Base-by-base conservation (phyloP, 2,888 invertebrate species). In the Plusia festucae region DNA sequence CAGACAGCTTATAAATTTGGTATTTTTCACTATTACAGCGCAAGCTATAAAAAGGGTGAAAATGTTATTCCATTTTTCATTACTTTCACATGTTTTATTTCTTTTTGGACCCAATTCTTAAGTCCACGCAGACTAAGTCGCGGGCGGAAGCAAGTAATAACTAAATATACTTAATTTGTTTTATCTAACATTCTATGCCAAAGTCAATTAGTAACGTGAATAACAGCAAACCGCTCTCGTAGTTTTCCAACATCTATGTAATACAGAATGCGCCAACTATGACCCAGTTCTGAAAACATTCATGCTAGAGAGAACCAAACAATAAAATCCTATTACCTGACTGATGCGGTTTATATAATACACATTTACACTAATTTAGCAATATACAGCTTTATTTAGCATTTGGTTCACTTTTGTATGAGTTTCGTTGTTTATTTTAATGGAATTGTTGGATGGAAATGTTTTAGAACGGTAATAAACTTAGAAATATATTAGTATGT, bases 271-370 rank as follows among this genome's bases (percentile, higher is more conserved):
- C 78, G 40, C 74, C 58, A 65, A 64, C 64, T 70, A 67, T 82
- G 81, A 82, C 81, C 81, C 53, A 78, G 46, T 78, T 81, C 22
- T 51, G 54, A n/a, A 5, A 32, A 27, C 53, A 18, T 55, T 53
- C 54, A 79, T 74, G 61, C 61, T 60, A 78, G 64, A 67, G 40
- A 51, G 78, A 65, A 77, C 82, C 82, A 86, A 85, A 86, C 88
- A 88, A 88, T 85, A 83, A 84, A 79, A 84, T 82, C 81, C 85
- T 78, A 87, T 88, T 85, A 79, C n/a, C n/a, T n/a, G n/a, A n/a
- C 81, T 67, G 67, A 76, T 67, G 75, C 79, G 70, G 82, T 88
- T 83, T 83, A 84, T 87, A 85, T 88, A 87, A 88, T 86, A 82
- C 15, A 30, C 55, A 55, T 72, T 82, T 56, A 51, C 53, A 15